Base-by-base conservation (phyloP, 2,797 vertebrate genomes). In the Sphenopsis melanotis region DNA sequence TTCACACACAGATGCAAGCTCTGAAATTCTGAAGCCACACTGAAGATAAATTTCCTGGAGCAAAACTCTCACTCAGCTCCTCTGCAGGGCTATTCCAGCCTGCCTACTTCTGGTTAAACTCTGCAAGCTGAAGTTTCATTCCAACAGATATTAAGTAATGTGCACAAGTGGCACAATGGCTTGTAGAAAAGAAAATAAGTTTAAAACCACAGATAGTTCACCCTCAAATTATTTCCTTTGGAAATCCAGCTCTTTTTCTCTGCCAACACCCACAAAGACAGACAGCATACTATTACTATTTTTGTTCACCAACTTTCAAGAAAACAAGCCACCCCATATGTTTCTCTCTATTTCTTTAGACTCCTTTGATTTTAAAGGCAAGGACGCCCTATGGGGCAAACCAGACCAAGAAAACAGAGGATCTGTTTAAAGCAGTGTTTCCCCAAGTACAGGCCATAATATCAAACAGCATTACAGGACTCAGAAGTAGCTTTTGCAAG, bases 191-290 rank as follows among this genome's bases (percentile, higher is more conserved):
- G 83, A 80, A 95, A 93, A 42, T 72, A 92, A 89, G 60, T 80
- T 90, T 77, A 55, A 94, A 92, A 68, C 81, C 90, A 75, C 89
- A 87, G 22, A 36, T 0, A 87, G 60, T 7, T 80, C 72, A 75
- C 68, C 56, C 63, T 85, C 49, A 4, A 17, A 8, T 2, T 41
- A 55, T 50, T 66, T 15, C 49, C 70, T 93, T 87, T 84, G 49
- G 75, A 89, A 93, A 93, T 46, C 18, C 44, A 81, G 13, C 50
- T 83, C 74, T 56, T 69, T 72, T 76, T 66, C 77, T 83, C 68
- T 36, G 63, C 92, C 93, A 93, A 92, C 74, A 80, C 50, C 91
- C 91, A 94, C 85, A 90, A 57, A 93, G 74, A 24, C 50, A 85
- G 79, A 55, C 80, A 87, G 81, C 16, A 37, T 20, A 80, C 74